Percentiles rank a stretch among this genome's conserved stretches.
These are phyloP conservation scores for Dicyrtoma fusca DNA, from an alignment of 2,888 invertebrate genomes.

Conservation along the genomic window DNA sequence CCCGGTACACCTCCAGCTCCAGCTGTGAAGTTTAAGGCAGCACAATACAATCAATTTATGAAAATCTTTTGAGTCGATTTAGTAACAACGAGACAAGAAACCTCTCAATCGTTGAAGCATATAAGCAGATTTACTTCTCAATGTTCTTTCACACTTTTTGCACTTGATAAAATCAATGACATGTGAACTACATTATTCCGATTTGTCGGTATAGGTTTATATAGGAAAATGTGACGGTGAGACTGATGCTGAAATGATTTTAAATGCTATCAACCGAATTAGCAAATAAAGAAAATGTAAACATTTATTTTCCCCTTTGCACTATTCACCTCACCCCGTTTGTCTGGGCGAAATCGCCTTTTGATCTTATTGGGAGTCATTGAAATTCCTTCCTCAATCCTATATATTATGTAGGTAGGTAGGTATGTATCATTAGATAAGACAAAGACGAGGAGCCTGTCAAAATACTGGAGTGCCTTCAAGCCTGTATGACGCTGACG, in stretches of 20 bases:
- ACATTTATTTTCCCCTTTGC: too few relatives aligned
- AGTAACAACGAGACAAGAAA: not conserved
- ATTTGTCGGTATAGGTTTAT: too few relatives aligned
- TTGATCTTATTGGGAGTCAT: slow-evolving; percentile 6
- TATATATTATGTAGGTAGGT: too few relatives aligned
- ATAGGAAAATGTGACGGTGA: too few relatives aligned
- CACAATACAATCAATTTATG: slow-evolving; percentile 20
- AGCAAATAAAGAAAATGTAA: too few relatives aligned
- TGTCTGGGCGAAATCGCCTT: not conserved
- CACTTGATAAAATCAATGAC: too few relatives aligned
- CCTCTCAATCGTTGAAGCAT: not conserved
- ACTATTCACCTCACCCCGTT: not conserved
- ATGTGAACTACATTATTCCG: too few relatives aligned
- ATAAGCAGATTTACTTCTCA: not conserved
- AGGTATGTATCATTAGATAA: slow-evolving; percentile 4
- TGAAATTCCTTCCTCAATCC: slow-evolving; percentile 9
- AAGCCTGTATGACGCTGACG: too few relatives aligned
- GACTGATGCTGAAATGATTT: too few relatives aligned
- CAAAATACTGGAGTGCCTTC: too few relatives aligned
- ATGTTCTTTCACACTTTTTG: not conserved
- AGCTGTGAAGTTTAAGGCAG: slow-evolving; percentile 11
- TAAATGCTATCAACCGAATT: too few relatives aligned
- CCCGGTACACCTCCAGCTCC: slow-evolving; percentile 2
- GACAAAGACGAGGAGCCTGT: not conserved
- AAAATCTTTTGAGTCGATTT: slow-evolving; percentile 22